Conservation (phyloP, 64 coral and sea anemone genomes). For the Stylophora pistillata region DNA sequence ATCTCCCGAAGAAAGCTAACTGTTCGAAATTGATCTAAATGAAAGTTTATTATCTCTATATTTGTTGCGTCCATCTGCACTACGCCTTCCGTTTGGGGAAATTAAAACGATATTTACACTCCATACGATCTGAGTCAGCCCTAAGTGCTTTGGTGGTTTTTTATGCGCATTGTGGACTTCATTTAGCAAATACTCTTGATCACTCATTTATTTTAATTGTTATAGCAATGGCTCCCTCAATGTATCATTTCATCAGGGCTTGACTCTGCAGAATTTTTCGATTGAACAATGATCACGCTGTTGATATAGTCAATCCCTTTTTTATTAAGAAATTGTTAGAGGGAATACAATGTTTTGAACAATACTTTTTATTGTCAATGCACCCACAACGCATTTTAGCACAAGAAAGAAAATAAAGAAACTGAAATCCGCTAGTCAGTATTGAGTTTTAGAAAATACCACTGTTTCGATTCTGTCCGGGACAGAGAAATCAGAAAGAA, state of each 20-base stretch:
- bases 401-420: no score
- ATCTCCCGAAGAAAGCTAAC: neutral
- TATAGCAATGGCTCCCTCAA: neutral
- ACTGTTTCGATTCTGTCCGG: no score
- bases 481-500: neutral
- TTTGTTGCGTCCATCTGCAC: neutral
- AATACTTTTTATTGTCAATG: no score
- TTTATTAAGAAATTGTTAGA: no score
- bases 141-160: neutral
- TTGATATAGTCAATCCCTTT: neutral
- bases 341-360: no score
- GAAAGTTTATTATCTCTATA: constrained; percentile 14
- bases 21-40: neutral
- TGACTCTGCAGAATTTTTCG: neutral
- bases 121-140: neutral
- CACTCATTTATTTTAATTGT: neutral
- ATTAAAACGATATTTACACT: constrained; percentile 22
- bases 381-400: no score
- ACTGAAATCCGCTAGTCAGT: no score
- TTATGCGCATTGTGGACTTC: neutral
- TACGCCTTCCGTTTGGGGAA: neutral
- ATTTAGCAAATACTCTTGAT: neutral
- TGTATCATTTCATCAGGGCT: neutral
- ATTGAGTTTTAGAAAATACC: no score
- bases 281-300: neutral